Conservation (phyloP, 2,113 vertebrate genomes). For the Conger conger region DNA sequence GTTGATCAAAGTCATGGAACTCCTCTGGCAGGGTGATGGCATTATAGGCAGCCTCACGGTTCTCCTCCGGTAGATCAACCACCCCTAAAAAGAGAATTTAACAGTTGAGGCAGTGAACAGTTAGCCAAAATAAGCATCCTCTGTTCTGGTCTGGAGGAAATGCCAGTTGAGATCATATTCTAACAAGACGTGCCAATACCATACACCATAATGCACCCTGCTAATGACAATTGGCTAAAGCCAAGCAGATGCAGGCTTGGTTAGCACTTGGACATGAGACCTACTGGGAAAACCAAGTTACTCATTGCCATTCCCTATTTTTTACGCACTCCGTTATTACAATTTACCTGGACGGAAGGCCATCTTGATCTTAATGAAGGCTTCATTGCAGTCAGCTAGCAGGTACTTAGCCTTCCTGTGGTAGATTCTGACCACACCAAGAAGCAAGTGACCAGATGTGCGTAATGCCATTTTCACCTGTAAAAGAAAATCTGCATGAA, state of each 20-base stretch:
- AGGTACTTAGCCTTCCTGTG: conserved; percentile 99
- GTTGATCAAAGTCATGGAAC: conserved; percentile 98
- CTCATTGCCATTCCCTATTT: too few relatives aligned
- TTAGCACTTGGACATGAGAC: too few relatives aligned
- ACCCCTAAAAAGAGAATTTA: conserved; percentile 83
- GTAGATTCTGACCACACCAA: conserved; percentile 98
- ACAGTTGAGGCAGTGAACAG: too few relatives aligned
- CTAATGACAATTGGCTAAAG: too few relatives aligned
- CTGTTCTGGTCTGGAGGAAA: too few relatives aligned
- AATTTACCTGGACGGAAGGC: conserved; percentile 93
- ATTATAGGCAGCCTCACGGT: conserved; percentile 97
- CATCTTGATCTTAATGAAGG: conserved; percentile 99
- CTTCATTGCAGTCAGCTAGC: conserved; percentile 98
- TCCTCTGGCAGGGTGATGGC: conserved; percentile 98
- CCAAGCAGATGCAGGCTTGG: too few relatives aligned
- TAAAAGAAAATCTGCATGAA: too few relatives aligned
- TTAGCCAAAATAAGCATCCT: neutral
- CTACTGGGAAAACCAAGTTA: too few relatives aligned
- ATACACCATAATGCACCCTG: too few relatives aligned
- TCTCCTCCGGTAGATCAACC: conserved; percentile 97
- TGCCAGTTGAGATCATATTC: too few relatives aligned
- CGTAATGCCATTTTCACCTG: conserved; percentile 98
- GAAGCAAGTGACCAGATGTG: conserved; percentile 92
- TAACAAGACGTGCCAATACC: too few relatives aligned
- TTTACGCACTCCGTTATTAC: neutral